phyloP scores from a whole-genome alignment of 1,140 invertebrate genomes.

The Berghia stephanieae region DNA sequence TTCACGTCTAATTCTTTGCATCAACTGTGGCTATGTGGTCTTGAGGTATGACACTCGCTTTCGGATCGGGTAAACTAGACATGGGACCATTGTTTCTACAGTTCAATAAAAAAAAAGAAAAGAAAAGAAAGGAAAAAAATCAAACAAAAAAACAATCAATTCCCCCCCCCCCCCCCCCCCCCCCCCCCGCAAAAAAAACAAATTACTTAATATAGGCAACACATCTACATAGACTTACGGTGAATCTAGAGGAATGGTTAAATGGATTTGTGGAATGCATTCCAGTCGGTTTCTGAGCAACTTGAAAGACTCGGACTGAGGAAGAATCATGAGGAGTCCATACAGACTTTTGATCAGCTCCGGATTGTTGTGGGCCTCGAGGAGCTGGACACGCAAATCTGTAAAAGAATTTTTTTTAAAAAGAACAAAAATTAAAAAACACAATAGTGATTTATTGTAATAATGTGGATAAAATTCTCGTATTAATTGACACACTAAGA shows the following conservation, averaged over 20 bases:
- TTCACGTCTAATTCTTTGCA: neutral
- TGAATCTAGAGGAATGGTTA: slow-evolving; percentile 21
- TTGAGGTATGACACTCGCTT: too few species aligned
- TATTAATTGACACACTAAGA: neutral
- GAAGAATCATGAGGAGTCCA: slow-evolving; percentile 95
- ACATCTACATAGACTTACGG: slow-evolving; percentile 15
- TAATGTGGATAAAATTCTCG: neutral
- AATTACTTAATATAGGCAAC: neutral
- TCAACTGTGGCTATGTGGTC: too few species aligned
- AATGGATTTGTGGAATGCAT: slow-evolving; percentile 77
- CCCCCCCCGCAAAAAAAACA: too few species aligned
- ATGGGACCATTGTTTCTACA: neutral
- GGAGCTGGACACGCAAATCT: slow-evolving; percentile 91
- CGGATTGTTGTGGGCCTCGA: slow-evolving; percentile 82
- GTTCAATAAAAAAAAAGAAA: neutral
- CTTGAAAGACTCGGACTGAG: slow-evolving; percentile 95
- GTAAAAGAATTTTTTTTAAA: slow-evolving; percentile 42
- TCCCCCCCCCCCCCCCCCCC: too few species aligned
- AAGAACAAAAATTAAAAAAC: neutral
- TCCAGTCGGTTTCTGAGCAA: slow-evolving; percentile 86
- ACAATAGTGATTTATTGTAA: neutral
- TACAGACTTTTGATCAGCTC: slow-evolving; percentile 90
- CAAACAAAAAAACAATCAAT: too few species aligned
- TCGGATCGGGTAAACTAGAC: too few species aligned
- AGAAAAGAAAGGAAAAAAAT: neutral